These are phyloP conservation scores for Chromis chromis DNA, from an alignment of 2,797 vertebrate species.

Conservation along the genomic window DNA sequence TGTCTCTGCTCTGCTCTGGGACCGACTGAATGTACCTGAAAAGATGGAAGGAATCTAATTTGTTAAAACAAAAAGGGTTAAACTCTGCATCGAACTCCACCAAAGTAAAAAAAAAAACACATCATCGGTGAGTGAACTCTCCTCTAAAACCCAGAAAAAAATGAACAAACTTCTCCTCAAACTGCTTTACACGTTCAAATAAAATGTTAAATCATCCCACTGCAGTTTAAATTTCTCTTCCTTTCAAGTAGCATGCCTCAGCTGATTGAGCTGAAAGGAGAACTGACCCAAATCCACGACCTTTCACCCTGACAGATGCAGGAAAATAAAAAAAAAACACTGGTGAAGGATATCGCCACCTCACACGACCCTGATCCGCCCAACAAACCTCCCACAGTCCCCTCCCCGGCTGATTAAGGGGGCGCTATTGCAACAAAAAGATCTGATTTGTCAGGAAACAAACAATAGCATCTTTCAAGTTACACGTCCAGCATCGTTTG, in stretches of 20 bases:
- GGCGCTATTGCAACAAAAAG: slow-evolving; percentile 71
- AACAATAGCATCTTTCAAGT: slow-evolving; percentile 47
- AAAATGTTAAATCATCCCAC: slow-evolving; percentile 20
- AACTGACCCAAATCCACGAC: slow-evolving; percentile 28
- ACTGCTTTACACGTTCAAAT: slow-evolving; percentile 19
- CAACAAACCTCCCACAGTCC: slow-evolving; percentile 1
- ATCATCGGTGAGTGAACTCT: slow-evolving; percentile 19
- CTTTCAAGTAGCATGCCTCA: slow-evolving; percentile 40
- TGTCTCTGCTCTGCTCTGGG: slow-evolving; percentile 3
- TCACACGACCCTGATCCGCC: slow-evolving; percentile 30
- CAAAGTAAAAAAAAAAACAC: slow-evolving; percentile 12
- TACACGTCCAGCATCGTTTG: slow-evolving; percentile 22
- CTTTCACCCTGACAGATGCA: slow-evolving; percentile 1
- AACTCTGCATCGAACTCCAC: slow-evolving; percentile 30
- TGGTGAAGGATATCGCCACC: slow-evolving; percentile 1
- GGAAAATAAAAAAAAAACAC: neutral
- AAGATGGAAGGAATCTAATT: slow-evolving; percentile 53
- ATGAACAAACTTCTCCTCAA: neutral
- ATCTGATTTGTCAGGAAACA: slow-evolving; percentile 71
- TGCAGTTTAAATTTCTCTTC: slow-evolving; percentile 30
- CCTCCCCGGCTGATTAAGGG: slow-evolving; percentile 16
- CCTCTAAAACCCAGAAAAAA: slow-evolving; percentile 16
- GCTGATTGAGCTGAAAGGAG: slow-evolving; percentile 42
- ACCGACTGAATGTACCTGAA: slow-evolving; percentile 69
- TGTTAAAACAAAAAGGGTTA: slow-evolving; percentile 18